Evolutionary conservation across 2,888 invertebrate genomes (phyloP).

Genomic region (Lepidocyrtoides sp.): DNA sequence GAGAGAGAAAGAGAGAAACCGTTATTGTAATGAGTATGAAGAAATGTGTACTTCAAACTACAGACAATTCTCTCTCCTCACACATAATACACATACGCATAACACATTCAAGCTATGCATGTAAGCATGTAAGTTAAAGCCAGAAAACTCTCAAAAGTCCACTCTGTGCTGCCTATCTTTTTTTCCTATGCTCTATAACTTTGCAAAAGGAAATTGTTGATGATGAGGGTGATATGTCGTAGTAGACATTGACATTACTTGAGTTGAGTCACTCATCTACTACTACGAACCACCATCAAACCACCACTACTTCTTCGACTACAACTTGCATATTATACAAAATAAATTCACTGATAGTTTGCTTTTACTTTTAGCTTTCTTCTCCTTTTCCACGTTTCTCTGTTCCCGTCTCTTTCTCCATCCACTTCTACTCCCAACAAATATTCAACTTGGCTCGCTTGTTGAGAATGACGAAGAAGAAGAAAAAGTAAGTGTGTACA

Average conservation of each 20-base stretch:
- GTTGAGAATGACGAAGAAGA: slow-evolving; percentile 58
- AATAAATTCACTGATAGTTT: slow-evolving; percentile 71
- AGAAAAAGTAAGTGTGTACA: slow-evolving; percentile 65
- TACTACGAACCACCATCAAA: slow-evolving; percentile 2
- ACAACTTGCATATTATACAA: slow-evolving; percentile 23
- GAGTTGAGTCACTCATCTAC: slow-evolving; percentile 64
- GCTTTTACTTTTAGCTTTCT: slow-evolving; percentile 67
- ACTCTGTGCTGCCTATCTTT: slow-evolving; percentile 9
- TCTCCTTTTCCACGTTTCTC: slow-evolving; percentile 23
- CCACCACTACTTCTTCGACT: neutral
- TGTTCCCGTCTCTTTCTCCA: neutral
- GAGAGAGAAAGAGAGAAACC: neutral
- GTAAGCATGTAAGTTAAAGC: neutral
- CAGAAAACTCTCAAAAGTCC: slow-evolving; percentile 40
- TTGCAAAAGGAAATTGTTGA: slow-evolving; percentile 12
- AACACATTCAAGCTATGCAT: too few relatives aligned
- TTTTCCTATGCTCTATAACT: neutral
- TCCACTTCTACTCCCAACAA: neutral
- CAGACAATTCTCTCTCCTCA: neutral
- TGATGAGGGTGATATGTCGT: slow-evolving; percentile 50
- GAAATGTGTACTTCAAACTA: neutral
- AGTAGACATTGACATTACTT: slow-evolving; percentile 64
- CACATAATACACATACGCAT: too few relatives aligned
- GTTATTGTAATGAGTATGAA: neutral
- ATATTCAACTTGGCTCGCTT: slow-evolving; percentile 38